Evolutionary conservation across 23 tunicate genomes (phyloP).

Genomic region (Styela clava): DNA sequence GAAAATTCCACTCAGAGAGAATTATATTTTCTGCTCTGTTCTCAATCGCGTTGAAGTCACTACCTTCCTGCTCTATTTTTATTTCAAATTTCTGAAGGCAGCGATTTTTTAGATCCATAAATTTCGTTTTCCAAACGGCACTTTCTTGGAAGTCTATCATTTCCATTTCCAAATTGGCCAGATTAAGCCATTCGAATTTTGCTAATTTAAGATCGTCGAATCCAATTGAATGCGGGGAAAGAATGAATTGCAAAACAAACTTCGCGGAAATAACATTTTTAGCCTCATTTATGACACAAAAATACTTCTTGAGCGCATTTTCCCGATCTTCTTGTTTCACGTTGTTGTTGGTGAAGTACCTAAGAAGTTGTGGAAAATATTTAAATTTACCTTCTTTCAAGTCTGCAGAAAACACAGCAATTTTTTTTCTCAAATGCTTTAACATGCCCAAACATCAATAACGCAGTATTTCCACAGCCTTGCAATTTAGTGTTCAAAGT

Average conservation of each 20-base stretch:
- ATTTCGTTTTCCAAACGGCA: conserved; percentile 19
- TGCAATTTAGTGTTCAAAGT: conserved; percentile 2
- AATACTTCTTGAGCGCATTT: conserved; percentile 2
- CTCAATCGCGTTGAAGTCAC: conserved; percentile 16
- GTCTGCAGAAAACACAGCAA: not conserved
- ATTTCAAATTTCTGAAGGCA: conserved; percentile 8
- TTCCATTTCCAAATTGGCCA: conserved; percentile 25
- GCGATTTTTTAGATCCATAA: conserved; percentile 4
- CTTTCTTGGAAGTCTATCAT: conserved; percentile 43
- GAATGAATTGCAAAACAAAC: conserved; percentile 2
- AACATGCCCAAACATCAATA: conserved; percentile 16
- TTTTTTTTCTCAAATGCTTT: conserved; percentile 6
- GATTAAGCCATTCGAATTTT: not conserved
- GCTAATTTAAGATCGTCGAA: not conserved
- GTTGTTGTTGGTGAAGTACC: not conserved
- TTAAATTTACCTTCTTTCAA: not conserved
- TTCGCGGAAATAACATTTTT: not conserved
- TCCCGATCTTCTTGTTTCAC: not conserved
- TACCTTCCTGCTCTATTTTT: not conserved
- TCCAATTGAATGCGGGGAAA: not conserved
- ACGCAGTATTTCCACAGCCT: conserved; percentile 12
- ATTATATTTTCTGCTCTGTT: conserved; percentile 22
- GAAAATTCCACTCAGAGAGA: conserved; percentile 14
- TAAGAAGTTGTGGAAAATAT: not conserved
- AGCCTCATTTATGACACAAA: not conserved